A percentile compares a stretch with the other conserved stretches of the same genome.
These are phyloP conservation scores for Buceros bicornis DNA, from an alignment of 2,797 vertebrate species.

Conservation along the genomic window DNA sequence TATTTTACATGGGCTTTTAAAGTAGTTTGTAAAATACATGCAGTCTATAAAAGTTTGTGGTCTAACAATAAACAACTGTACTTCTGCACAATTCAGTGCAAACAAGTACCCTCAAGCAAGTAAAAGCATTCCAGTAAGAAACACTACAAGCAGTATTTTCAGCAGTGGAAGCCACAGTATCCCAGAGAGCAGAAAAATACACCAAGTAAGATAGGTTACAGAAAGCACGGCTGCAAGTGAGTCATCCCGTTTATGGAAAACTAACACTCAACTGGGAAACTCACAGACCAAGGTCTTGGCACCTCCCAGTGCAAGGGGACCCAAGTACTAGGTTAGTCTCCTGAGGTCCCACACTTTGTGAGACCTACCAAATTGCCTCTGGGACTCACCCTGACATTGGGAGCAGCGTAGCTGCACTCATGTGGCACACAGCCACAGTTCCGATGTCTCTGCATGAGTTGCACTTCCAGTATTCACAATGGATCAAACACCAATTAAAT, in stretches of 20 bases:
- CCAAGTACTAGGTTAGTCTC: accelerated
- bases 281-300: background rate
- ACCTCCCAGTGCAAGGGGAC: background rate
- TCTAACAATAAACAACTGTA: slow-evolving; percentile 31
- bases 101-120: no score
- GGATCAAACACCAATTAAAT: background rate
- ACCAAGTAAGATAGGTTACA: background rate
- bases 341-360: accelerated
- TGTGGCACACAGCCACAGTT: background rate
- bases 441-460: accelerated
- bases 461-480: background rate
- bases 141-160: background rate
- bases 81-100: background rate
- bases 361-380: background rate
- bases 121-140: background rate
- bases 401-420: accelerated
- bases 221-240: background rate
- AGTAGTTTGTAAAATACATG: slow-evolving; percentile 41
- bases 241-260: background rate
- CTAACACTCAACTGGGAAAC: accelerated
- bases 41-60: slow-evolving; percentile 46
- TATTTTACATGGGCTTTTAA: slow-evolving; percentile 33
- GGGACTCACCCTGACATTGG: background rate
- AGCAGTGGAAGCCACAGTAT: background rate
- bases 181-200: background rate